Evolutionary conservation across 2,113 vertebrate genomes (phyloP).

Genomic region (Pica pica): DNA sequence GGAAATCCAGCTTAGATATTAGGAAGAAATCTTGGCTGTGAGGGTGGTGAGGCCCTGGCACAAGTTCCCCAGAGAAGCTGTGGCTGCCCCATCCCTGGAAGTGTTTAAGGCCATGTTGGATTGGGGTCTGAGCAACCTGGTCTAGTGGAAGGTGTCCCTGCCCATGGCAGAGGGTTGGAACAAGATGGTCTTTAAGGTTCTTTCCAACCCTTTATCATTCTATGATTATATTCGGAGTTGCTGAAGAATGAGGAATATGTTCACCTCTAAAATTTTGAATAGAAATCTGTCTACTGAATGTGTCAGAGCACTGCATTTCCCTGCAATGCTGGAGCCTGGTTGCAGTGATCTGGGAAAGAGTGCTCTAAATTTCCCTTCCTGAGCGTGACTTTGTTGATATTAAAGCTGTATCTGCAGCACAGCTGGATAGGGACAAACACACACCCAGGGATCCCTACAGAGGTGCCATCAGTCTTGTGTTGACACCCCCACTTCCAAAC

Average conservation of each 20-base stretch:
- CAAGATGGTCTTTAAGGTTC: neutral
- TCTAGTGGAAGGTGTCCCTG: no score
- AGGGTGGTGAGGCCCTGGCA: fast-evolving
- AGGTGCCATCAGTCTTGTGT: fast-evolving
- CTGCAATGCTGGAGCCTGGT: fast-evolving
- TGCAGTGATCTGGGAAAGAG: neutral
- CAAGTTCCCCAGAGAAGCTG: neutral
- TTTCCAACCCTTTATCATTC: neutral
- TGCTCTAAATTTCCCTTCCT: neutral
- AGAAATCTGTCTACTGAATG: fast-evolving
- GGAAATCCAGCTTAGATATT: neutral
- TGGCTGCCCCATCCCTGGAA: fast-evolving
- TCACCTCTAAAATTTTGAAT: neutral
- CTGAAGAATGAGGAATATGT: neutral
- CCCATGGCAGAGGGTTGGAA: fast-evolving
- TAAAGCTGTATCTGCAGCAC: neutral
- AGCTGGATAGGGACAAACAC: neutral
- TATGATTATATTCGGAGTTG: neutral
- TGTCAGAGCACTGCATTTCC: neutral
- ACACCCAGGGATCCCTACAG: neutral
- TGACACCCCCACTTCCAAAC: neutral
- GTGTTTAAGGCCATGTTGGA: neutral
- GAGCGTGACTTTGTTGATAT: neutral
- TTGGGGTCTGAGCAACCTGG: neutral
- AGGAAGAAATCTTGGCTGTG: neutral